Evolutionary conservation across 1,140 invertebrate genomes (phyloP).

Genomic region (Schlechtendalia chinensis): DNA sequence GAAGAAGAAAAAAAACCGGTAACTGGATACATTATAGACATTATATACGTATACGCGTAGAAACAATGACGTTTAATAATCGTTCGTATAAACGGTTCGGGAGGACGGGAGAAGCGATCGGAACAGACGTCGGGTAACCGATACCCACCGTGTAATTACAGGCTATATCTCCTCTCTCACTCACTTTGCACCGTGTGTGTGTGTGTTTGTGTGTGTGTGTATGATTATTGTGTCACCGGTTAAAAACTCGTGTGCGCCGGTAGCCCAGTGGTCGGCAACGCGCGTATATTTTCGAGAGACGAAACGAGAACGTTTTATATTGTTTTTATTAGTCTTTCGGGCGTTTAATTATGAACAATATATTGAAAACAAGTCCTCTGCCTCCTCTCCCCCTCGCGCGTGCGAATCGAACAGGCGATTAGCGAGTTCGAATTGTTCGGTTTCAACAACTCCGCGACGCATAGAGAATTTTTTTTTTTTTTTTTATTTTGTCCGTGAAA

Average conservation of each 20-base stretch:
- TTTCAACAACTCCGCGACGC: too few species aligned
- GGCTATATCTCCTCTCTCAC: background rate
- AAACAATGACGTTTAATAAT: slow-evolving; percentile 49
- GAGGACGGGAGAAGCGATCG: slow-evolving; percentile 14
- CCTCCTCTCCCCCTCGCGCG: too few species aligned
- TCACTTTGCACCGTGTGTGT: too few species aligned
- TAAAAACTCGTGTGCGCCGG: slow-evolving; percentile 23
- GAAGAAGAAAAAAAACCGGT: slow-evolving; percentile 40
- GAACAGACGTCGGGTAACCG: slow-evolving; percentile 44
- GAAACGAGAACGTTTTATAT: too few species aligned
- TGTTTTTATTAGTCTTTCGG: too few species aligned
- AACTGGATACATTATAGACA: slow-evolving; percentile 49
- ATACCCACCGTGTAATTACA: slow-evolving; percentile 50
- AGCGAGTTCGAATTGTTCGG: too few species aligned
- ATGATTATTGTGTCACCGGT: slow-evolving; percentile 50
- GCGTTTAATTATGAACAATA: too few species aligned
- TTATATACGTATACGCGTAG: background rate
- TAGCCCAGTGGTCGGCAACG: slow-evolving; percentile 31
- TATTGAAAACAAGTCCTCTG: too few species aligned
- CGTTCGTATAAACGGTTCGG: slow-evolving; percentile 46
- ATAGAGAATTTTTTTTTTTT: too few species aligned
- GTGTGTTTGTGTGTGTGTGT: background rate
- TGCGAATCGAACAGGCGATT: too few species aligned
- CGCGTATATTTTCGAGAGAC: background rate
- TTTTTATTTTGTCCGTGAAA: too few species aligned